Evolutionary conservation across 2,888 invertebrate species (phyloP).

Genomic region (Xanthia togata): DNA sequence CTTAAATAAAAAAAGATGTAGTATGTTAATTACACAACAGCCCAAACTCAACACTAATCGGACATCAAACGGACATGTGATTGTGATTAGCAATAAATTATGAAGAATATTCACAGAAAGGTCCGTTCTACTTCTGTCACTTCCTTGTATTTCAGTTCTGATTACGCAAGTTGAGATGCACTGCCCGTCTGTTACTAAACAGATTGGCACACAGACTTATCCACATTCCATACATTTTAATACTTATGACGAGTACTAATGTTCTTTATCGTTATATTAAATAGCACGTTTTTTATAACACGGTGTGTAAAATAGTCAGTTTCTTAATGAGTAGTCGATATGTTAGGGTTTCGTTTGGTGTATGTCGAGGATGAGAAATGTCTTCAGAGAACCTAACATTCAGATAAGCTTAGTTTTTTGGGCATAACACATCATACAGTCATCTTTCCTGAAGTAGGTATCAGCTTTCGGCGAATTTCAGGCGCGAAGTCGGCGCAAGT

Average conservation of each 20-base stretch:
- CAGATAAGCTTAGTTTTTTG: not conserved
- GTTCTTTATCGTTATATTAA: slow-evolving; percentile 42
- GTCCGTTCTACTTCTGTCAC: slow-evolving; percentile 65
- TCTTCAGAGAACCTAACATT: not conserved
- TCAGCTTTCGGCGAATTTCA: not conserved
- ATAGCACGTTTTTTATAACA: slow-evolving; percentile 27
- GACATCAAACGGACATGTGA: slow-evolving; percentile 21
- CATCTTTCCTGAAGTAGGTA: not conserved
- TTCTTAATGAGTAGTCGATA: slow-evolving; percentile 22
- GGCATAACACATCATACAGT: not conserved
- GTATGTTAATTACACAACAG: slow-evolving; percentile 1
- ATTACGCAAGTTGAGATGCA: slow-evolving; percentile 79
- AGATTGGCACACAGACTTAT: slow-evolving; percentile 73
- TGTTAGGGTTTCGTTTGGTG: not conserved
- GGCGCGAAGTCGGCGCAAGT: not conserved
- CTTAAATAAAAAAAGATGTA: not conserved
- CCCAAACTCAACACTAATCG: slow-evolving; percentile 12
- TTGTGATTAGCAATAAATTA: slow-evolving; percentile 39
- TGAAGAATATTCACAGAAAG: slow-evolving; percentile 62
- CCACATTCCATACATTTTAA: slow-evolving; percentile 71
- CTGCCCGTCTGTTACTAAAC: slow-evolving; percentile 75
- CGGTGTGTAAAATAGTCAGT: slow-evolving; percentile 23
- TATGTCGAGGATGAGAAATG: not conserved
- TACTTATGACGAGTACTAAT: slow-evolving; percentile 45
- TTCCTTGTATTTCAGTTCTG: slow-evolving; percentile 76